Percentiles rank a stretch among this genome's conserved stretches.
phyloP scores from a whole-genome alignment of 2,797 vertebrate genomes.

The Sebastes vulpes region DNA sequence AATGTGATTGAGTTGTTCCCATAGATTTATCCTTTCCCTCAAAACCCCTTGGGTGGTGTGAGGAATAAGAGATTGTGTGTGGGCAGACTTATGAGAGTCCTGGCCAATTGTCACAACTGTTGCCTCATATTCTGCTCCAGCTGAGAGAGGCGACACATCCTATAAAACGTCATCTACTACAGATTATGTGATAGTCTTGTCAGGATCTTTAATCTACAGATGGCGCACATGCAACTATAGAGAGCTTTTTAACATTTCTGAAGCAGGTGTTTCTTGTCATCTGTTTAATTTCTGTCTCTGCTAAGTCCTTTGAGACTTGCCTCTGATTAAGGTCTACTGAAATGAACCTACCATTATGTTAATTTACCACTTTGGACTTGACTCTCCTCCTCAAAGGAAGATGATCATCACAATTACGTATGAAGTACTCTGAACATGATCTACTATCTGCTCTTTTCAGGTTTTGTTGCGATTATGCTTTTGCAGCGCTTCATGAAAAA shows the following conservation, averaged over 20 bases:
- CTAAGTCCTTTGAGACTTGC: not conserved
- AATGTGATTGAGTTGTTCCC: slow-evolving; percentile 88
- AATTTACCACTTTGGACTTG: not conserved
- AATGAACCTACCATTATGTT: not conserved
- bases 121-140: slow-evolving; percentile 43
- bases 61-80: slow-evolving; percentile 28
- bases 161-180: slow-evolving; percentile 20
- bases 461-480: not conserved
- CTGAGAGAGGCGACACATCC: slow-evolving; percentile 34
- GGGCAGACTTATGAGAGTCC: not conserved
- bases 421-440: not conserved
- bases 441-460: not conserved
- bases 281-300: slow-evolving; percentile 11
- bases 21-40: slow-evolving; percentile 74
- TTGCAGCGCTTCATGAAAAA: not conserved
- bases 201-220: slow-evolving; percentile 32
- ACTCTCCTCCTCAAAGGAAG: not conserved
- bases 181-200: slow-evolving; percentile 52
- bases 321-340: slow-evolving; percentile 10
- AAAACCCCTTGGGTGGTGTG: slow-evolving; percentile 49
- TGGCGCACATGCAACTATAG: slow-evolving; percentile 10
- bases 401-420: not conserved
- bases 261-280: slow-evolving; percentile 37
- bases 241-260: slow-evolving; percentile 1
- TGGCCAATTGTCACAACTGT: slow-evolving; percentile 40